Evolutionary conservation across 2,113 vertebrate species (phyloP).

Genomic region (Dicrurus megarhynchus): DNA sequence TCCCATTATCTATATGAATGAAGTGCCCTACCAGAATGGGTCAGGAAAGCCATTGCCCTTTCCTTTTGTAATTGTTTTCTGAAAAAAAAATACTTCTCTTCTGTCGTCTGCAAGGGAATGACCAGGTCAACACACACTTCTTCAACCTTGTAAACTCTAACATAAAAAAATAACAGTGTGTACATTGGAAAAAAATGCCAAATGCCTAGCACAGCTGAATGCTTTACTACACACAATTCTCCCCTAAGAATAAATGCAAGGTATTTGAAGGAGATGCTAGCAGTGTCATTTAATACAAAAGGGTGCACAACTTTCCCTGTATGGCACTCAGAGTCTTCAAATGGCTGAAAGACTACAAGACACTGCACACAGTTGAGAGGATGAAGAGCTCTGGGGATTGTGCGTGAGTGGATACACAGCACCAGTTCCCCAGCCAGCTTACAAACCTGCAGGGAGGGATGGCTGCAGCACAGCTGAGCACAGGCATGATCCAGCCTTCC

Average conservation of each 20-base stretch:
- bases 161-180: background rate
- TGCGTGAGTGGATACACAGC: background rate
- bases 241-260: background rate
- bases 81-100: background rate
- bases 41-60: slow-evolving; percentile 46
- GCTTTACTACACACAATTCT: background rate
- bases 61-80: slow-evolving; percentile 12
- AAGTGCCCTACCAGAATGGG: background rate
- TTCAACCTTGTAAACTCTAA: slow-evolving; percentile 12
- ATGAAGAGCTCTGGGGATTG: background rate
- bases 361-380: background rate
- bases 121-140: background rate
- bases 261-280: background rate
- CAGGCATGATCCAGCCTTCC: background rate
- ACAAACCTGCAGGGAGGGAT: background rate
- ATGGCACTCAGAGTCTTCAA: background rate
- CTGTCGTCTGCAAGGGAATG: slow-evolving; percentile 2
- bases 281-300: background rate
- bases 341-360: background rate
- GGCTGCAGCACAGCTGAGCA: background rate
- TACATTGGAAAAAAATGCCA: background rate
- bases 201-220: background rate
- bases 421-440: background rate
- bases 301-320: background rate
- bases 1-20: slow-evolving; percentile 19